Percentiles rank a stretch among this genome's conserved stretches.
phyloP scores from a whole-genome alignment of 1,140 invertebrate species.

The Drosophila navojoa region DNA sequence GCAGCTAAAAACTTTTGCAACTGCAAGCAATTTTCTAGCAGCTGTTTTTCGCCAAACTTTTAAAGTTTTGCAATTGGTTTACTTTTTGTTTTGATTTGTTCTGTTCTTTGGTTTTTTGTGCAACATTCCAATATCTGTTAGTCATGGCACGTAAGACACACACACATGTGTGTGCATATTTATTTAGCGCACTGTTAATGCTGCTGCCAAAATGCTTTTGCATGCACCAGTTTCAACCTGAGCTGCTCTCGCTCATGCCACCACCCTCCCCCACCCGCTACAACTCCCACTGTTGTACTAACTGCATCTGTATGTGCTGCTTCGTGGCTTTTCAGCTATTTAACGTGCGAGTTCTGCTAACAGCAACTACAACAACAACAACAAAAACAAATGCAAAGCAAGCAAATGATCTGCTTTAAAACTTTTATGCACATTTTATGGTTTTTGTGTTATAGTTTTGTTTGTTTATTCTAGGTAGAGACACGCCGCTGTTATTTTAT shows the following conservation, averaged over 20 bases:
- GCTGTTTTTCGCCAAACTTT: not conserved
- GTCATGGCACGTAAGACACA: constrained; percentile 26
- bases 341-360: constrained; percentile 27
- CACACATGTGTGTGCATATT: constrained; percentile 35
- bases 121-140: constrained; percentile 36
- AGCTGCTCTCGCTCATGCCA: not conserved
- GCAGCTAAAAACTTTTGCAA: too few relatives aligned
- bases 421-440: constrained; percentile 69
- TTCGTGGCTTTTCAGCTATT: constrained; percentile 23
- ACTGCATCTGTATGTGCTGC: constrained; percentile 3
- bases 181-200: constrained; percentile 40
- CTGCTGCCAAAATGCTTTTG: constrained; percentile 26
- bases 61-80: not conserved
- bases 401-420: constrained; percentile 56
- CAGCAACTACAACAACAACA: constrained; percentile 14
- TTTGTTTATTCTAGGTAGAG: constrained; percentile 35
- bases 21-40: not conserved
- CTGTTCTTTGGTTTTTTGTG: not conserved
- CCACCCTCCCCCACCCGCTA: too few relatives aligned
- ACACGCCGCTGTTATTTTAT: constrained; percentile 42
- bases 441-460: constrained; percentile 29
- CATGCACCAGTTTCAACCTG: constrained; percentile 46
- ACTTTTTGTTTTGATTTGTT: not conserved
- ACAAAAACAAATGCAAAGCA: constrained; percentile 5
- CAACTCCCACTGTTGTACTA: not conserved